Conservation (phyloP, 2,113 vertebrate species). For the Actenoides hombroni region DNA sequence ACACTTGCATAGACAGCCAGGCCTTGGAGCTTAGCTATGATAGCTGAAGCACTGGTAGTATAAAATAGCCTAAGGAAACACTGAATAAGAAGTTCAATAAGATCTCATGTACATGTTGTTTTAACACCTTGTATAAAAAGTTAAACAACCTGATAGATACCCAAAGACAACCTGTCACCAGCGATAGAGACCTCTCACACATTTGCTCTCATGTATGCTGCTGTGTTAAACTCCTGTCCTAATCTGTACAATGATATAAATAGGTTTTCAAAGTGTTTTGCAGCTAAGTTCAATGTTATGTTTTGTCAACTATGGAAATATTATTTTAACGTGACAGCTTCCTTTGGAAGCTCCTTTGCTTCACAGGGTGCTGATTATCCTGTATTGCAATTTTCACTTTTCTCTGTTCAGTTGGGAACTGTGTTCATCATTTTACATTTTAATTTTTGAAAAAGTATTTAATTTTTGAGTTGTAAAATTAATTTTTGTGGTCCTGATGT, state of each 20-base stretch:
- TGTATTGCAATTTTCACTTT: neutral
- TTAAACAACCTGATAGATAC: neutral
- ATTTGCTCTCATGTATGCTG: neutral
- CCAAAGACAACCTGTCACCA: neutral
- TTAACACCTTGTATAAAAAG: neutral
- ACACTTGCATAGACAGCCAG: neutral
- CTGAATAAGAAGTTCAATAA: neutral
- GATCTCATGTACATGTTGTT: neutral
- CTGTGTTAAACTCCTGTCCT: neutral
- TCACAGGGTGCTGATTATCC: neutral
- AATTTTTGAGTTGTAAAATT: neutral
- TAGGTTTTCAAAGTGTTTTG: neutral
- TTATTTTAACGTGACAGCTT: slow-evolving; percentile 5
- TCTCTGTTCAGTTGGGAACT: neutral
- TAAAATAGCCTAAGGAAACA: neutral
- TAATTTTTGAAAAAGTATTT: neutral
- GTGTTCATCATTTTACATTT: neutral
- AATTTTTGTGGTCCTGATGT: neutral
- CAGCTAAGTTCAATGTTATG: neutral
- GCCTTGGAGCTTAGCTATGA: neutral
- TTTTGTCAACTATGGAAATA: slow-evolving; percentile 14
- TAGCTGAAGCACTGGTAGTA: neutral
- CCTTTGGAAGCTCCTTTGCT: neutral
- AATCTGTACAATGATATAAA: neutral
- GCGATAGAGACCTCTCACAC: fast-evolving